Base-by-base conservation (phyloP, 2,888 invertebrate genomes). In the Dendrolimus houi region DNA sequence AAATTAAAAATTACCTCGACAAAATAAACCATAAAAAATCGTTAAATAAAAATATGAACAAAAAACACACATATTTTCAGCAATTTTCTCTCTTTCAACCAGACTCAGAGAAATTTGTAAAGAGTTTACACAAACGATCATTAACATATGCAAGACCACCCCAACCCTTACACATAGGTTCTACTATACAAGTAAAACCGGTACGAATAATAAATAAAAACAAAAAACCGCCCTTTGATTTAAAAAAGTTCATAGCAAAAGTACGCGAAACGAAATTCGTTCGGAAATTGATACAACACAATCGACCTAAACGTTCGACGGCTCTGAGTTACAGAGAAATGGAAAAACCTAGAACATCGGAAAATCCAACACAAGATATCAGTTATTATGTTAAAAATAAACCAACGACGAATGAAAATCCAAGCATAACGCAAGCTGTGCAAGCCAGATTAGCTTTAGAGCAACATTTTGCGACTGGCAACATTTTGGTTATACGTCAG, bases 371-470 rank as follows among this genome's bases (percentile, higher is more conserved):
- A 8, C 66, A 70, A 9, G 85, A 87, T 58, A 72, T 85, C 7
- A 83, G 83, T 59, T 84, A 77, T 57, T 85, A 84, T 53, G 60
- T 75, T 0, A 87, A 85, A 61, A 81, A 77, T 60, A 83, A 73
- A 55, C 57, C 61, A 3, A 82, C 82, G 0, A 78, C 73, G 0
- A 70, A 73, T 10, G 65, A 64, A 0, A 71, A 71, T 1, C 69
- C 72, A 0, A 64, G 77, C 58, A 29, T 70, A 2, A 55, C 62
- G 0, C 79, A 83, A 57, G 81, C 81, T 0, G 75, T 64, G 0
- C 68, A 68, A 41, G 70, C 79, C 0, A 63, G 83, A 9, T 57
- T 71, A 0, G 77, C 75, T 0, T 58, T 87, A 47, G 69, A 80
- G 52, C 69, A 67, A 10, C 63, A 73, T 0, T 83, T 75, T 52